Evolutionary conservation across 2,113 vertebrate species (phyloP).

Genomic region (rat (Rattus norvegicus)): DNA sequence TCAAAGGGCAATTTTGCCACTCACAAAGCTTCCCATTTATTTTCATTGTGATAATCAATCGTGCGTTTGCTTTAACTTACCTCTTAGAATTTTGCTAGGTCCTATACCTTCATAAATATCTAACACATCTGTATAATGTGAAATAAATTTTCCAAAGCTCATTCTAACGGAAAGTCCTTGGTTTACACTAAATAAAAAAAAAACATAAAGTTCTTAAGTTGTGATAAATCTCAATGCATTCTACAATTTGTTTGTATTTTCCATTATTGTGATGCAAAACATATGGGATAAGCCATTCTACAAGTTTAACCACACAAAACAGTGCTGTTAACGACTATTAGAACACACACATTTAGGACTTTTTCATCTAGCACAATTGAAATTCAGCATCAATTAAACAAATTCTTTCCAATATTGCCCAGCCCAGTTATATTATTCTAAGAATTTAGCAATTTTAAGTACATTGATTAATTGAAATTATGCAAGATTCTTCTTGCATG

Average conservation of each 20-base stretch:
- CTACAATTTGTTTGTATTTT: not conserved
- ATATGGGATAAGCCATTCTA: not conserved
- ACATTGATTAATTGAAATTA: not conserved
- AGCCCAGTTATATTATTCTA: not conserved
- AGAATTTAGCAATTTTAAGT: not conserved
- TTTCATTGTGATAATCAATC: slow-evolving; percentile 48
- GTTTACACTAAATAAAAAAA: slow-evolving; percentile 80
- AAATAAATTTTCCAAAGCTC: slow-evolving; percentile 84
- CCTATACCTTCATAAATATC: slow-evolving; percentile 88
- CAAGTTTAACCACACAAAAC: not conserved
- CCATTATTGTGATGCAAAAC: not conserved
- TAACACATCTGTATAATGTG: slow-evolving; percentile 76
- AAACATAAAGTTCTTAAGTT: not conserved
- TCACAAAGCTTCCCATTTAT: not conserved
- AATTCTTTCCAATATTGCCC: not conserved
- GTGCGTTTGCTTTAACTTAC: slow-evolving; percentile 79
- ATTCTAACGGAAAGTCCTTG: slow-evolving; percentile 85
- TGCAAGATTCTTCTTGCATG: not conserved
- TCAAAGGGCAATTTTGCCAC: not conserved
- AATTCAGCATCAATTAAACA: not conserved
- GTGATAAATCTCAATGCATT: not conserved
- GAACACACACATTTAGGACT: not conserved
- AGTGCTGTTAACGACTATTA: not conserved
- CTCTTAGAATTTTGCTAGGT: slow-evolving; percentile 86
- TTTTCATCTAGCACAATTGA: not conserved